Base-by-base conservation (phyloP, 2,113 vertebrate genomes). In the Ptilorrhoa leucosticta region DNA sequence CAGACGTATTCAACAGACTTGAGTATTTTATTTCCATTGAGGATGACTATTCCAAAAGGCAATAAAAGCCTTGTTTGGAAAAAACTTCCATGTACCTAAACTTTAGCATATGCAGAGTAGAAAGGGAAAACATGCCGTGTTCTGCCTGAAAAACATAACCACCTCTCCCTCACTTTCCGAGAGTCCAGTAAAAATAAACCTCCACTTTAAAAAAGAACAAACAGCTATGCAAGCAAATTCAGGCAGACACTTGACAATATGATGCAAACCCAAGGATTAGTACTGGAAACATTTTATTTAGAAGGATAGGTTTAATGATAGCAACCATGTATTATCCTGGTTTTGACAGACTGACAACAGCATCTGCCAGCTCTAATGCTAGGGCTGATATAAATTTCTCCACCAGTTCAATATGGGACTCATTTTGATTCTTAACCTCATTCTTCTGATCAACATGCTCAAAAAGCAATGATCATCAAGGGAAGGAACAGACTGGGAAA, bases 111-210 rank as follows among this genome's bases (percentile, higher is more conserved):
- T 81, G 71, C 35, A 50, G 39, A 60, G 17, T 14, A 71, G 20
- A 89, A 72, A 61, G 13, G 64, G 45, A 83, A 89, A 89, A 65
- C 77, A 90, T 57, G 65, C 31, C 12, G 31, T 26, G 30, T 35
- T 68, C 88, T 89, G 93, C 17, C 79, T 83, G 77, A 89, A 92
- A 91, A 78, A 44, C 66, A 78, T 8, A 56, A 56, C 35, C 13
- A 88, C 42, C 57, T 39, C 48, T 65, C 54, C 58, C n/a, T 69
- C n/a, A 45, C 30, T 69, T 64, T 79, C 42, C 57, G 64, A 7
- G 11, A 53, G 19, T 65, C 75, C 85, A 93, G 44, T 33, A 88
- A 96, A 94, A 96, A 93, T 23, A 96, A 91, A 66, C 11, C 10
- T 30, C 7, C 4, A 22, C 17, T 76, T 48, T 1, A 37, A 60